phyloP scores from a whole-genome alignment of 2,888 invertebrate genomes.

The Dynastes grantii region DNA sequence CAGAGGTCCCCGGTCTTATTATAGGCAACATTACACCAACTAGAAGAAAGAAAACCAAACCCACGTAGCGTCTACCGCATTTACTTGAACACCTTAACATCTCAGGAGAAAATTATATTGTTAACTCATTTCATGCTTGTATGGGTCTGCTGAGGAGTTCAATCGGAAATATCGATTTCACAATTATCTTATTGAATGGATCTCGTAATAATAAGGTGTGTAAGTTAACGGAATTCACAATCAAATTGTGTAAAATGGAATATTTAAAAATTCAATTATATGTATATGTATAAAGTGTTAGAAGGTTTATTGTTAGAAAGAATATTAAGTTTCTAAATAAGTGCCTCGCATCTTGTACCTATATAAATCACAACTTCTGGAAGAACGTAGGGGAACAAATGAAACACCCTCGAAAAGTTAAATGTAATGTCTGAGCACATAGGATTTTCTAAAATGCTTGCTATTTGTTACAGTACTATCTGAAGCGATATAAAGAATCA shows the following conservation, averaged over 20 bases:
- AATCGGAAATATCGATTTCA: constrained; percentile 33
- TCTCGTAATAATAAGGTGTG: not conserved
- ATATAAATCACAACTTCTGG: too few species aligned
- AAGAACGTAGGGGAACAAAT: too few species aligned
- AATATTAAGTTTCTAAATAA: too few species aligned
- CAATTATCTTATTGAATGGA: not conserved
- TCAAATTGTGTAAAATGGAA: not conserved
- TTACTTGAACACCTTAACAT: constrained; percentile 5
- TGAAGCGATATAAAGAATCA: too few species aligned
- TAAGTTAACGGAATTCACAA: not conserved
- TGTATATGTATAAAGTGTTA: too few species aligned
- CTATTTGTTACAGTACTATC: too few species aligned
- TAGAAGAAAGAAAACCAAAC: not conserved
- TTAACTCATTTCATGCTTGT: constrained; percentile 26
- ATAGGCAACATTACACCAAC: not conserved
- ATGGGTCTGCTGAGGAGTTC: not conserved
- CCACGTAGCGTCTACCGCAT: constrained; percentile 4
- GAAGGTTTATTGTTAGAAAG: too few species aligned
- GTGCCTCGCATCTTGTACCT: too few species aligned
- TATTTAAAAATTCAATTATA: not conserved
- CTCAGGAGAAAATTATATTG: constrained; percentile 20
- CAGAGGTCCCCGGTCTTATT: not conserved
- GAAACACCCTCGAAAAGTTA: too few species aligned
- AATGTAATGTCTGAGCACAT: too few species aligned
- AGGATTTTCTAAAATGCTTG: too few species aligned